Percentiles rank a stretch among this genome's conserved stretches.
Evolutionary conservation across 2,888 invertebrate species (phyloP).

Genomic region (Nomada goodeniana): DNA sequence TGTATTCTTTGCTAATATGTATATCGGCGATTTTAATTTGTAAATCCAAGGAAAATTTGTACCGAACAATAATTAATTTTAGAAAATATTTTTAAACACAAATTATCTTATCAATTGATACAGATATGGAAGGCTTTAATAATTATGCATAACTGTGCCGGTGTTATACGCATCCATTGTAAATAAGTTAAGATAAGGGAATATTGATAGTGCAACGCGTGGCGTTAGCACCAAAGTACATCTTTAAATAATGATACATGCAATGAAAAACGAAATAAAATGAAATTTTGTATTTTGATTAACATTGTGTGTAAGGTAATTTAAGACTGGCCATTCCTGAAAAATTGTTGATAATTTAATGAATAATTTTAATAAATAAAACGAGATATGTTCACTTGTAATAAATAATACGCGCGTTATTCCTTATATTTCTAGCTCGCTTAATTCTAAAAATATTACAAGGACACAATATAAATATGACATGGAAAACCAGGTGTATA

Average conservation of each 20-base stretch:
- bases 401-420: constrained; percentile 40
- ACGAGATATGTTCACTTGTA: constrained; percentile 24
- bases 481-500: constrained; percentile 76
- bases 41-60: constrained; percentile 47
- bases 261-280: constrained; percentile 16
- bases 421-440: constrained; percentile 33
- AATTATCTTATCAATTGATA: constrained; percentile 22
- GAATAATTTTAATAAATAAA: constrained; percentile 45
- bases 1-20: constrained; percentile 55
- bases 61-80: constrained; percentile 48
- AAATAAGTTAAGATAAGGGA: constrained; percentile 17
- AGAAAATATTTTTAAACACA: constrained; percentile 35
- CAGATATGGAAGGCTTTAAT: neutral
- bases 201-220: neutral
- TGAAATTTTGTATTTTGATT: neutral
- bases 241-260: neutral
- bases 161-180: constrained; percentile 22
- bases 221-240: constrained; percentile 33
- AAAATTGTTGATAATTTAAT: constrained; percentile 41
- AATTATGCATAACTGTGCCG: constrained; percentile 3
- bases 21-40: constrained; percentile 50
- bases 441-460: constrained; percentile 46
- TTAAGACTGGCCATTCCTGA: constrained; percentile 26
- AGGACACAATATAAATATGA: constrained; percentile 71
- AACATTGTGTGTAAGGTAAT: constrained; percentile 1